Evolutionary conservation across 2,113 vertebrate genomes (phyloP).

Genomic region (Anhinga rufa): DNA sequence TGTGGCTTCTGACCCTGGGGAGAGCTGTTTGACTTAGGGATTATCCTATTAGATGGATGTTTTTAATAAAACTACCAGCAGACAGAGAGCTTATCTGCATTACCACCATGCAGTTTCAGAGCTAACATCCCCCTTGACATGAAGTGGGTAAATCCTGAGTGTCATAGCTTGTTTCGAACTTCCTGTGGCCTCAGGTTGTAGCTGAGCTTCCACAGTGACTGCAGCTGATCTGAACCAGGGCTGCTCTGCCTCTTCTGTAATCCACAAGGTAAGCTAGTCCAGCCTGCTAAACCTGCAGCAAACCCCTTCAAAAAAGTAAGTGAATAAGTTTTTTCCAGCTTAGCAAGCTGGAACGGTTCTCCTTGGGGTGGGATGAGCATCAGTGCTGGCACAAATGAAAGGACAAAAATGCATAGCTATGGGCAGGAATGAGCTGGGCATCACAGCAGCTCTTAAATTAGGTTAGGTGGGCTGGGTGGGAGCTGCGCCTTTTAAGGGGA

Average conservation of each 20-base stretch:
- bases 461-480: background rate
- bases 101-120: background rate
- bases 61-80: constrained; percentile 11
- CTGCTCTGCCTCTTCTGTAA: background rate
- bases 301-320: background rate
- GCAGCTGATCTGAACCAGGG: background rate
- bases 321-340: background rate
- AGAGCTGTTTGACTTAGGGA: background rate
- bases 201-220: background rate
- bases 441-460: background rate
- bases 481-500: background rate
- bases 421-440: background rate
- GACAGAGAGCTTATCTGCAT: background rate
- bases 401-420: background rate
- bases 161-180: fast-evolving
- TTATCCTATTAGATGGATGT: constrained; percentile 13
- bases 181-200: background rate
- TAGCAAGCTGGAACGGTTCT: background rate
- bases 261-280: background rate
- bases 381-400: background rate
- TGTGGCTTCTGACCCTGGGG: constrained; percentile 11
- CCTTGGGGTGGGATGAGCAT: background rate
- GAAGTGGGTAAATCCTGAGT: background rate
- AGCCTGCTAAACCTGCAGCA: background rate
- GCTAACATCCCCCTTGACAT: background rate